Conservation (phyloP, 2,797 vertebrate genomes). For the Anableps anableps region DNA sequence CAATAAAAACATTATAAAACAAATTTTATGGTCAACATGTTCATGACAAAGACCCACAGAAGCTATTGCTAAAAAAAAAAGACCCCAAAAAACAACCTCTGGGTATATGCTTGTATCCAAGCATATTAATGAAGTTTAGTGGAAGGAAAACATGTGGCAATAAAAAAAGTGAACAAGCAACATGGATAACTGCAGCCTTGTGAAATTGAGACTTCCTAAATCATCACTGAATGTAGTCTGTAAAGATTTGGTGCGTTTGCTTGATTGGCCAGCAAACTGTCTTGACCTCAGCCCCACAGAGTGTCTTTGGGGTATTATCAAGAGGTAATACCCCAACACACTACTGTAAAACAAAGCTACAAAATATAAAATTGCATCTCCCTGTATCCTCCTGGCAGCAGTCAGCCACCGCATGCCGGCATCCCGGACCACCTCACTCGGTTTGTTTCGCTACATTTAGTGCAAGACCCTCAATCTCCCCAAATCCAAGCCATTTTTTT, state of each 20-base stretch:
- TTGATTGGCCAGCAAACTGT: neutral
- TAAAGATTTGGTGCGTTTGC: neutral
- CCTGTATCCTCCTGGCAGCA: too few species aligned
- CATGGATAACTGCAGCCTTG: neutral
- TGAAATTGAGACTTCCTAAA: neutral
- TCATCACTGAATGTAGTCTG: neutral
- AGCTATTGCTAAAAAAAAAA: neutral
- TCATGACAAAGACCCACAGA: too few species aligned
- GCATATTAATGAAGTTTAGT: neutral
- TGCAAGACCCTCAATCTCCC: too few species aligned
- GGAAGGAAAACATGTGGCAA: neutral
- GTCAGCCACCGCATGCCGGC: too few species aligned
- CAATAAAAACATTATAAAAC: neutral
- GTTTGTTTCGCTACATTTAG: too few species aligned
- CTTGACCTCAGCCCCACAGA: neutral
- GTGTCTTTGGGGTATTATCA: too few species aligned
- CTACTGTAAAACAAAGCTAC: too few species aligned
- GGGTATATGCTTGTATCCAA: neutral
- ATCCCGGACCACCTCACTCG: too few species aligned
- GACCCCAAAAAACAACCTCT: fast-evolving
- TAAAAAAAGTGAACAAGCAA: neutral
- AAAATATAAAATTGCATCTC: too few species aligned
- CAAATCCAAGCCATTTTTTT: too few species aligned
- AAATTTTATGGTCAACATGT: neutral
- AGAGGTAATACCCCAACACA: too few species aligned